phyloP scores from a whole-genome alignment of 2,113 vertebrate species.

The Chaetorhynchus papuensis region DNA sequence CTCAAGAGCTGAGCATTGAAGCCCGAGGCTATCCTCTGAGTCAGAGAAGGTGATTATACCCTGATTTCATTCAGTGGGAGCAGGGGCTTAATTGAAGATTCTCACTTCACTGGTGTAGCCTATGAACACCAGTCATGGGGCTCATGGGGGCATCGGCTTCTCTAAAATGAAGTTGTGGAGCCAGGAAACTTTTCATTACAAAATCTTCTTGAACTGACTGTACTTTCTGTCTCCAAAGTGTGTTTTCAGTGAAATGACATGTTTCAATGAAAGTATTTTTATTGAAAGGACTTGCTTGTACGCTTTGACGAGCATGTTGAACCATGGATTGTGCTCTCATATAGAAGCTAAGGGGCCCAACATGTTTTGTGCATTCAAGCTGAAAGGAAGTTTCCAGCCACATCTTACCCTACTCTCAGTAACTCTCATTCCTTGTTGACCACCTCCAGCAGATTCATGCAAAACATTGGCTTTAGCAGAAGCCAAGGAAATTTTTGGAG shows the following conservation, averaged over 20 bases:
- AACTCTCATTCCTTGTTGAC: background rate
- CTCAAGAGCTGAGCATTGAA: background rate
- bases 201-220: background rate
- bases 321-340: background rate
- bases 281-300: background rate
- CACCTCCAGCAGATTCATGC: background rate
- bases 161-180: background rate
- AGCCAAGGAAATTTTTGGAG: background rate
- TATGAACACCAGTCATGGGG: background rate
- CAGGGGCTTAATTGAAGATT: background rate
- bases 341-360: background rate
- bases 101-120: background rate
- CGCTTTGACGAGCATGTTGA: background rate
- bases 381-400: background rate
- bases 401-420: background rate
- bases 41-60: background rate
- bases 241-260: background rate
- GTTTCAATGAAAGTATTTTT: background rate
- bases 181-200: background rate
- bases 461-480: background rate
- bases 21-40: background rate
- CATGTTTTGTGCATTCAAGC: background rate
- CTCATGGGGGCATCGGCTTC: accelerated
- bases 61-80: background rate
- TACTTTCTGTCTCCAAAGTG: background rate